These are phyloP conservation scores for Dynastes tityus DNA, from an alignment of 2,888 invertebrate genomes.

Conservation along the genomic window DNA sequence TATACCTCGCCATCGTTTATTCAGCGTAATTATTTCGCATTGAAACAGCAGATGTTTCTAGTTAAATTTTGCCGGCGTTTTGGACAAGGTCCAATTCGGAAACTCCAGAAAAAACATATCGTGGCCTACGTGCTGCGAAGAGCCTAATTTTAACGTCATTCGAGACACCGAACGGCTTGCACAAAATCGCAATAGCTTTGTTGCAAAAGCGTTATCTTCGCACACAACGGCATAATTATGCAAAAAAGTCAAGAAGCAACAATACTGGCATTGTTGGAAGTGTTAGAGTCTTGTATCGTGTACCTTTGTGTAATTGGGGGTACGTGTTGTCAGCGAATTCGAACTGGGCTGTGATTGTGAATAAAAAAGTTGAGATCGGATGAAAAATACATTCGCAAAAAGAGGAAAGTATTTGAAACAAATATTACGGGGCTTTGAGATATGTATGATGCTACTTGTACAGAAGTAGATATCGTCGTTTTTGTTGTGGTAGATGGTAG, in stretches of 20 bases:
- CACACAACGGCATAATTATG: constrained; percentile 23
- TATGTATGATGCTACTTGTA: constrained; percentile 17
- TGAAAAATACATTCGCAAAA: constrained; percentile 11
- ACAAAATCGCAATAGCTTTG: constrained; percentile 37
- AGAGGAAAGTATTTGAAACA: constrained; percentile 10
- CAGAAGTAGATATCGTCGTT: constrained; percentile 23
- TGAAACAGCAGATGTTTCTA: constrained; percentile 41
- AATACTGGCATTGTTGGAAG: constrained; percentile 29
- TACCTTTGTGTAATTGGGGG: constrained; percentile 70
- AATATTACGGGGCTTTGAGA: constrained; percentile 7
- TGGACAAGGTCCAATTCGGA: constrained; percentile 46
- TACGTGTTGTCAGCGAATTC: constrained; percentile 68
- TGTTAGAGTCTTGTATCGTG: constrained; percentile 52
- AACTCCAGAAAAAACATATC: constrained; percentile 47
- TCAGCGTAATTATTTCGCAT: constrained; percentile 38
- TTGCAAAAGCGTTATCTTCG: constrained; percentile 41
- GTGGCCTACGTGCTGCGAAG: constrained; percentile 34
- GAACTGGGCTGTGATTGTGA: constrained; percentile 46
- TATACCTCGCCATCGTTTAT: constrained; percentile 24
- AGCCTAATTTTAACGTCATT: constrained; percentile 44
- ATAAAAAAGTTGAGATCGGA: constrained; percentile 50
- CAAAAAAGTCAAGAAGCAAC: constrained; percentile 31
- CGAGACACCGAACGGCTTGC: constrained; percentile 28
- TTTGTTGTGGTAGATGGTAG: constrained; percentile 25
- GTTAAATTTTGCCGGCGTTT: constrained; percentile 39